A percentile compares a stretch with the other conserved stretches of the same genome.
Evolutionary conservation across 2,113 vertebrate species (phyloP).

Genomic region (Pyrgilauda ruficollis): DNA sequence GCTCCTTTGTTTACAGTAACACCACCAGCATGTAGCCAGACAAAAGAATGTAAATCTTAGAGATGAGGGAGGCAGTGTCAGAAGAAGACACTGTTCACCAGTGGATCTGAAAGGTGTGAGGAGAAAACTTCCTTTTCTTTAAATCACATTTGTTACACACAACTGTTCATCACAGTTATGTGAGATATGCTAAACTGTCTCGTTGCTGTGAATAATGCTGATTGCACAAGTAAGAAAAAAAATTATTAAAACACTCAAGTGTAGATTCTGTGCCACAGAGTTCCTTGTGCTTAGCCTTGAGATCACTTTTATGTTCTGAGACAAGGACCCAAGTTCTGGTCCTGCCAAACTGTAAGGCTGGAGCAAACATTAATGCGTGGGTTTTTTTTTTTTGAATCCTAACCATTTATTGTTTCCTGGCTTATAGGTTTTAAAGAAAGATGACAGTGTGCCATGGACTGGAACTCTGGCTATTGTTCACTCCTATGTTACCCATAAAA

Average conservation of each 20-base stretch:
- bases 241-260: neutral
- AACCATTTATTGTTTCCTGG: neutral
- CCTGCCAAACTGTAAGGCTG: neutral
- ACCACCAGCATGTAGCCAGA: neutral
- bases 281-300: neutral
- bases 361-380: neutral
- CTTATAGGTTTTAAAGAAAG: slow-evolving; percentile 90
- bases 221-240: neutral
- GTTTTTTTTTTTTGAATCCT: neutral
- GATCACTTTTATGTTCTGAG: neutral
- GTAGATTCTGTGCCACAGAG: neutral
- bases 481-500: slow-evolving; percentile 95
- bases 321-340: neutral
- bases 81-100: neutral
- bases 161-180: neutral
- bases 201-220: neutral
- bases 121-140: neutral
- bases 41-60: neutral
- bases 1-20: neutral
- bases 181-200: neutral
- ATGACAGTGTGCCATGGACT: slow-evolving; percentile 88
- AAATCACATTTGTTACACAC: neutral
- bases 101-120: neutral
- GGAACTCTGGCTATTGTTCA: slow-evolving; percentile 90
- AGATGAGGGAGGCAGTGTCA: neutral